Evolutionary conservation across 2,888 invertebrate species (phyloP), one percentile per base, ranked within the genome.

Genomic region (Archips crataeganus): DNA sequence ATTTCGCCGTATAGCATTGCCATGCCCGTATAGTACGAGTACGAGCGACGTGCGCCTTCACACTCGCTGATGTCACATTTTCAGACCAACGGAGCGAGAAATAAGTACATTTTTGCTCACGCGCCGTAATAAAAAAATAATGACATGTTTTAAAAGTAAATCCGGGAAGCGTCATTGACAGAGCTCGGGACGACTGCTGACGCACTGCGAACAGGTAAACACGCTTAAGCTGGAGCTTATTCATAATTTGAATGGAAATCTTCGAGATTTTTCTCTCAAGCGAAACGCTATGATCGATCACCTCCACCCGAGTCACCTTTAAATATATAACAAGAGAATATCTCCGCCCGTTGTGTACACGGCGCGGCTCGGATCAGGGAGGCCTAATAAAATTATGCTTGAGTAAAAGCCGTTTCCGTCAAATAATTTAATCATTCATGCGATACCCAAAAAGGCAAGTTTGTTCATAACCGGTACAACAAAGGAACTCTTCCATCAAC

Each of bases 51-150:
- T 79, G 81, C 87, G 88, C 86, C 90, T 89, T 88, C 91, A 88
- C 93, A 90, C 90, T 85, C 85, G 89, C 91, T 90, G 91, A 93
- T 91, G 93, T 93, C 94, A 94, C 93, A 92, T 94, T 94, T 91
- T 92, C 94, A 92, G 92, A 85, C 84, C 94, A 94, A 78, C 91
- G 94, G 93, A 94, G 94, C 94, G 94, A 86, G 91, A 93, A 94
- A 94, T 94, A 94, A 94, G 94, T 93, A 94, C 94, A 94, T 94
- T 91, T 91, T 94, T 94, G 91, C 92, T 90, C 92, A 86, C 87
- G 87, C 88, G 87, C 87, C 86, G 89, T 91, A 89, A 92, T 92
- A 91, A 92, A 94, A 91, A 91, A 91, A 93, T 93, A 92, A 93
- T 92, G 91, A 91, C 90, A 85, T 90, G 89, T 92, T 92, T 91